Evolutionary conservation across 2,797 vertebrate genomes (phyloP), one percentile per base, ranked within the genome.

Genomic region (Gadopsis marmoratus): DNA sequence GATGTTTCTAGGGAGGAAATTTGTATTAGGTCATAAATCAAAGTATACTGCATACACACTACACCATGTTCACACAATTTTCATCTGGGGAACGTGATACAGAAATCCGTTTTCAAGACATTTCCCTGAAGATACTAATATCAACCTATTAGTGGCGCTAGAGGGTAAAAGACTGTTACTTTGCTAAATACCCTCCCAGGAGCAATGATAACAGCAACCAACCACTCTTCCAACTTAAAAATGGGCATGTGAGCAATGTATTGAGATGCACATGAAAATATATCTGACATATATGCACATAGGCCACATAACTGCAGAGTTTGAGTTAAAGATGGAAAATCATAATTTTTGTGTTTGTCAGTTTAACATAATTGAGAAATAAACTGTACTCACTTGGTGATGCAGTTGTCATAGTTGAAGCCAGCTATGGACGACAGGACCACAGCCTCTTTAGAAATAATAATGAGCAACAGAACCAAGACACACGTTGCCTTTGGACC

Each of bases 351-450:
- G 12, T 33, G 29, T 29, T 33, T 17, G 26, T 41, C 35, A 43
- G 3, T 37, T 31, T 16, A 41, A 23, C 35, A 61, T 41, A 14
- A 61, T 23, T 62, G 39, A 62, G 41, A 26, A 39, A 41, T 35
- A 0, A 4, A 35, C 6, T 48, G 45, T 77, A 83, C 95, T 93
- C 90, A 99, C 98, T 59, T 82, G 60, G 61, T 88, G 58, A 97
- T 91, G 41, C 98, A 99, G 78, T 93, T 93, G 7, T 99, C 97
- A 0, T 92, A 99, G 86, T 93, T 96, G 86, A 97, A 89, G 33
- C 97, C 97, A 0, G 97, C 99, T 74, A 97, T 91, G 1, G 94
- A 4, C 1, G 97, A 96, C 74, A 99, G 94, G 0, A 97, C 96
- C 66, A 99, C 67, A 0, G 98, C 96, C 26, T 26, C 26, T 26